Conservation (phyloP, 2,888 invertebrate species). For the Drosophila colorata region DNA sequence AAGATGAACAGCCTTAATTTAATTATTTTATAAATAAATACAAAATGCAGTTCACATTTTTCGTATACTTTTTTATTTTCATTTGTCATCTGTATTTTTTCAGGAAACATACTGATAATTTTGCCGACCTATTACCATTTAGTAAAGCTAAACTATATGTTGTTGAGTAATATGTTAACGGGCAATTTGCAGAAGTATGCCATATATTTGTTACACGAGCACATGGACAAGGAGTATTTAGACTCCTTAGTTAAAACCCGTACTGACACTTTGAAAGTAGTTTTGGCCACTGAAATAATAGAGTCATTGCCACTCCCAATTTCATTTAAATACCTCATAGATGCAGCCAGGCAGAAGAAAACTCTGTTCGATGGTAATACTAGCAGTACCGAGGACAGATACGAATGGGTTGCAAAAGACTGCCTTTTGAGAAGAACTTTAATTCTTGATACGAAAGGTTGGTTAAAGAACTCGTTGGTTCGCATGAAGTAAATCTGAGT, state of each 20-base stretch:
- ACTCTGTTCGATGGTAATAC: constrained; percentile 30
- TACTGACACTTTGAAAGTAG: constrained; percentile 35
- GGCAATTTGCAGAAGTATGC: constrained; percentile 42
- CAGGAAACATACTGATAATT: constrained; percentile 68
- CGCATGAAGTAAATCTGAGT: not conserved
- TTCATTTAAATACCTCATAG: constrained; percentile 60
- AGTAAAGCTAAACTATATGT: constrained; percentile 66
- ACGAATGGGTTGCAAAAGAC: constrained; percentile 62
- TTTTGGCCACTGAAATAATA: constrained; percentile 58
- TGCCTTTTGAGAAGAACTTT: constrained; percentile 42
- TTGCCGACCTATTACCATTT: constrained; percentile 61
- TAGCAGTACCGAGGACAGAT: constrained; percentile 35
- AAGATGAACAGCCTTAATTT: constrained; percentile 17
- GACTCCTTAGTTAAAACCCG: constrained; percentile 19
- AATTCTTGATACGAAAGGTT: constrained; percentile 52
- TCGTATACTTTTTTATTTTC: not conserved
- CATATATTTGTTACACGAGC: constrained; percentile 48
- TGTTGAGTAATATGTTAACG: constrained; percentile 49
- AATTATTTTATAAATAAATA: constrained; percentile 30
- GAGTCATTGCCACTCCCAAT: constrained; percentile 52
- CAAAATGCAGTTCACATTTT: constrained; percentile 11
- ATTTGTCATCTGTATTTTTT: constrained; percentile 8
- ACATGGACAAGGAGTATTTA: constrained; percentile 49
- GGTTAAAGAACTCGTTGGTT: not conserved
- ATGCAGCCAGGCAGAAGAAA: constrained; percentile 50